phyloP scores from a whole-genome alignment of 2,113 vertebrate genomes.

The Beaufortia kweichowensis region DNA sequence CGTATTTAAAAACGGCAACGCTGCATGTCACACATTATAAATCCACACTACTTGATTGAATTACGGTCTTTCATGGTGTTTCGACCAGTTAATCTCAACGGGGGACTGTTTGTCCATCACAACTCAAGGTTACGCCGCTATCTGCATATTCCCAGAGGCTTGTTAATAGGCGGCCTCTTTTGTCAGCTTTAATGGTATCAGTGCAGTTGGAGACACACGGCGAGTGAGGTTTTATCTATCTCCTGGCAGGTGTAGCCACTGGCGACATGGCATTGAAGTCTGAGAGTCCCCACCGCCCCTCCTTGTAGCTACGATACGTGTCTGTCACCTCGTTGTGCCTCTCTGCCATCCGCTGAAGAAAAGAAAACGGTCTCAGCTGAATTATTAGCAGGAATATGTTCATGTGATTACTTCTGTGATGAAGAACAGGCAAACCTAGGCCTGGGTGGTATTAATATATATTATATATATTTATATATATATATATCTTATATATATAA shows the following conservation, averaged over 20 bases:
- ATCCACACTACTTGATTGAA: constrained; percentile 64
- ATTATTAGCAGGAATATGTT: neutral
- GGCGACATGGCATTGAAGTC: constrained; percentile 28
- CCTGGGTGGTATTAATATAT: no score
- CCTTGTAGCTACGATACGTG: neutral
- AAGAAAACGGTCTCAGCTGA: neutral
- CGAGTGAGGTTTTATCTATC: constrained; percentile 63
- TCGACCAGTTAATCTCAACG: constrained; percentile 66
- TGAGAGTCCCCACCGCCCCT: constrained; percentile 42
- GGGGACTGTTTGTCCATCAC: constrained; percentile 48
- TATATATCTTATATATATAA: no score
- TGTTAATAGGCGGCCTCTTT: constrained; percentile 61
- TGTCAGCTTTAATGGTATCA: constrained; percentile 63
- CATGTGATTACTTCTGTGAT: constrained; percentile 23
- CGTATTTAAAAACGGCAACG: constrained; percentile 46
- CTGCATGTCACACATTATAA: constrained; percentile 56
- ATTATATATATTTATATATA: no score
- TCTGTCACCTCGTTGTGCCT: constrained; percentile 5
- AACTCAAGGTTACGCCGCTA: constrained; percentile 63
- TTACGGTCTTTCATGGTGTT: constrained; percentile 64
- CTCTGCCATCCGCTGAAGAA: neutral
- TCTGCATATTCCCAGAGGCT: constrained; percentile 62
- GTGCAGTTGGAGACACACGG: constrained; percentile 54
- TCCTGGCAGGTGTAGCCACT: constrained; percentile 66
- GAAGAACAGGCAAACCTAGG: constrained; percentile 20